Percentiles rank a stretch among this genome's conserved stretches.
These are phyloP conservation scores for Drosophila erecta DNA, from an alignment of 1,140 invertebrate genomes.

Conservation along the genomic window DNA sequence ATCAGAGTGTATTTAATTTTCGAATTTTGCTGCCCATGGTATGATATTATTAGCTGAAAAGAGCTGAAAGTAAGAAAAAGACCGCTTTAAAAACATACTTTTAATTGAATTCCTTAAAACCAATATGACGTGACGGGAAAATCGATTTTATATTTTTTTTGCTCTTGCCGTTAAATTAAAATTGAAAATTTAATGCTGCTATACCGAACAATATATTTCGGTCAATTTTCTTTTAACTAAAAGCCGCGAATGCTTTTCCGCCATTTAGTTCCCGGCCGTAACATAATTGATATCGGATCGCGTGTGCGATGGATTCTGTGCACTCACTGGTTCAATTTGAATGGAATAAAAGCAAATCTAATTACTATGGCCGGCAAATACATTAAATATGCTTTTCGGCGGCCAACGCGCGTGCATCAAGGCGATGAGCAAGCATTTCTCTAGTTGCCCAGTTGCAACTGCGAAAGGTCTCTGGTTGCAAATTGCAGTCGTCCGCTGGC, in stretches of 20 bases:
- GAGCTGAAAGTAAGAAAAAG: too few species aligned
- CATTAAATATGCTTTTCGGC: constrained; percentile 53
- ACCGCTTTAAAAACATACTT: too few species aligned
- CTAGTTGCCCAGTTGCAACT: neutral
- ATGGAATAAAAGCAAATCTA: constrained; percentile 51
- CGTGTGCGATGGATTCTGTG: constrained; percentile 5
- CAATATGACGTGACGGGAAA: neutral
- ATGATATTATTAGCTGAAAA: too few species aligned
- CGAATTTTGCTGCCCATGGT: neutral
- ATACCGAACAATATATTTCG: neutral
- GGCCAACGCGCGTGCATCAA: constrained; percentile 7
- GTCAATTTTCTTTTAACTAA: constrained; percentile 1
- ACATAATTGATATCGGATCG: constrained; percentile 44
- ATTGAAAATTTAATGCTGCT: neutral
- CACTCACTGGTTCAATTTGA: constrained; percentile 30
- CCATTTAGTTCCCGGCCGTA: constrained; percentile 14
- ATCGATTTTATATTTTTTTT: neutral
- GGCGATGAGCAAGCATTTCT: constrained; percentile 18
- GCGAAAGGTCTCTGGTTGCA: constrained; percentile 28
- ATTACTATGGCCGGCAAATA: constrained; percentile 50
- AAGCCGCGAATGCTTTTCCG: constrained; percentile 19
- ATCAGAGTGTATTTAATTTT: neutral
- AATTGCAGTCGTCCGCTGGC: constrained; percentile 30
- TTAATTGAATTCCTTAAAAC: neutral
- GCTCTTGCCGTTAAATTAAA: neutral